Percentiles rank a stretch among this genome's conserved stretches.
phyloP scores from a whole-genome alignment of 2,113 vertebrate species.

The Trogon melanurus region DNA sequence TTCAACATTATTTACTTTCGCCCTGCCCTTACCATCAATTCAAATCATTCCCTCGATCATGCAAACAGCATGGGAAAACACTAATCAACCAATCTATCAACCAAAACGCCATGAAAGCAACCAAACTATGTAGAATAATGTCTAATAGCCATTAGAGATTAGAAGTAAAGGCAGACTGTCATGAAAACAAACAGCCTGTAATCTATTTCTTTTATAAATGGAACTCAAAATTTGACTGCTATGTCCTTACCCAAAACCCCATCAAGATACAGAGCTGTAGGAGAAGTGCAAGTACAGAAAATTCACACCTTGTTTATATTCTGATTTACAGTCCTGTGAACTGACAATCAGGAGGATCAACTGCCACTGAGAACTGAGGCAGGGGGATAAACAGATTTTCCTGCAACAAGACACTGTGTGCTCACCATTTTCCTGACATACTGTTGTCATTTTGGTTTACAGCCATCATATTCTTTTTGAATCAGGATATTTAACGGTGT shows the following conservation, averaged over 20 bases:
- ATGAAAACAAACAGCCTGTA: background rate
- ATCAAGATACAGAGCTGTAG: background rate
- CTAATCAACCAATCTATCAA: no score
- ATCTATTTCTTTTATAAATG: background rate
- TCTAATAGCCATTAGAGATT: accelerated
- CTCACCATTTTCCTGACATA: background rate
- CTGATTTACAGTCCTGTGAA: background rate
- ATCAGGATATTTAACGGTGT: background rate
- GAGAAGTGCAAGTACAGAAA: background rate
- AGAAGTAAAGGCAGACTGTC: background rate
- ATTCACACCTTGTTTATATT: background rate
- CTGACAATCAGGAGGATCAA: background rate
- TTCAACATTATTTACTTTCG: background rate
- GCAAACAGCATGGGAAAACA: background rate
- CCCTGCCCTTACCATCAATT: background rate
- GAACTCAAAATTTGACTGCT: background rate
- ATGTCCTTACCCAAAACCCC: background rate
- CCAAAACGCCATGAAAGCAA: background rate
- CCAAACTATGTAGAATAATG: background rate
- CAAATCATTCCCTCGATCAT: background rate
- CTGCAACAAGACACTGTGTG: background rate
- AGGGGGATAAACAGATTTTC: background rate
- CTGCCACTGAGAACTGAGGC: background rate
- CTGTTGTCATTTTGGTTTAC: background rate
- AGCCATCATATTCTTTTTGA: background rate